Evolutionary conservation across 2,888 invertebrate species (phyloP), one percentile per base, ranked within the genome.

Genomic region (Biston stratarius): DNA sequence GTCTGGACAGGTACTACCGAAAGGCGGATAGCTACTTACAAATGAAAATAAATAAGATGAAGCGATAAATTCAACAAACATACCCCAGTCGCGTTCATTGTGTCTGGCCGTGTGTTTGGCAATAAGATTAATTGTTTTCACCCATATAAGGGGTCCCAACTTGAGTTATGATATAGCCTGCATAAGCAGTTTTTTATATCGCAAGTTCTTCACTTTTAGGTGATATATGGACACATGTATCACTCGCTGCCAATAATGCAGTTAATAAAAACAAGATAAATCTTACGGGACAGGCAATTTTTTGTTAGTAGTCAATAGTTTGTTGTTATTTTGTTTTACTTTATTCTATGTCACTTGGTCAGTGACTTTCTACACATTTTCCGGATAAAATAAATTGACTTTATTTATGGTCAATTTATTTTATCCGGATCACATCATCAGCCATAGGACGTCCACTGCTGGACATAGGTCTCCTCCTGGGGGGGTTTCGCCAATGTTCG

Each of bases 41-140:
- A 77, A 77, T 73, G 77, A 76, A 74, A 75, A 70, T 62, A 73
- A 75, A 75, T 66, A 76, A 80, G 77, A 81, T 75, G 70, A 83
- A 76, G 80, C 74, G 77, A 84, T 83, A 82, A 85, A 83, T 80
- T 77, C 74, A 61, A 52, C 67, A 77, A 77, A 79, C 73, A 74
- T 75, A 77, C 77, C 73, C 75, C 72, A 69, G 72, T 75, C 72
- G 77, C 74, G 81, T 81, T 80, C 81, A 82, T 78, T 77, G 76
- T 78, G 75, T 80, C 75, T 74, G 65, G 81, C 59, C 76, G 77
- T 82, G 78, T 75, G 75, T 85, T 83, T 85, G 83, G 77, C 83
- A 85, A 84, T 82, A 84, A 87, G 87, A 90, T 89, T 85, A 86
- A 90, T 89, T 83, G 84, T 82, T 79, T 74, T 72, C 77, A 70